Percentiles rank a stretch among this genome's conserved stretches.
These are phyloP conservation scores for Geodia barretti DNA, from an alignment of 37 sponge, comb jelly and placozoan species.

Conservation along the genomic window DNA sequence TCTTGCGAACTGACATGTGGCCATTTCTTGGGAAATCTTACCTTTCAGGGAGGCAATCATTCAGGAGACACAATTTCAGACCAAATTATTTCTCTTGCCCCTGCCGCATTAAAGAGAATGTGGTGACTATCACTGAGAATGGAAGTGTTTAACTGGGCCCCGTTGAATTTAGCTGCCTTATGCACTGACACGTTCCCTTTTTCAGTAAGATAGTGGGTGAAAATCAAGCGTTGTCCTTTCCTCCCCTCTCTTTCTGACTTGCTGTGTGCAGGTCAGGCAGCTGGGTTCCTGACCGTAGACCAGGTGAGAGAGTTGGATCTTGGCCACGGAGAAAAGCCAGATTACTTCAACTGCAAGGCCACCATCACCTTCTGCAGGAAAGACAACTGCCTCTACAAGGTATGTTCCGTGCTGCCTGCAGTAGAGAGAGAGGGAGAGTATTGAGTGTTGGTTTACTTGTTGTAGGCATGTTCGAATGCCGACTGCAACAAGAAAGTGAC, in stretches of 20 bases:
- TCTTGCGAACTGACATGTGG: too few species aligned
- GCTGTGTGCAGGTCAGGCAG: background rate
- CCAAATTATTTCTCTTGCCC: too few species aligned
- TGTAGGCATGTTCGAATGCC: conserved; percentile 72
- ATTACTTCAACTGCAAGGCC: conserved; percentile 68
- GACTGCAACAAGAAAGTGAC: conserved; percentile 94
- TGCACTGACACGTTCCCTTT: too few species aligned
- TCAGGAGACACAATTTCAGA: too few species aligned
- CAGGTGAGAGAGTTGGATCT: conserved; percentile 73
- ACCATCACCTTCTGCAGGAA: conserved; percentile 65
- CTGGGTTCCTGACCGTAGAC: conserved; percentile 22
- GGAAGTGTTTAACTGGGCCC: too few species aligned
- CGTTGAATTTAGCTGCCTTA: too few species aligned
- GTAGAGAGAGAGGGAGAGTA: background rate
- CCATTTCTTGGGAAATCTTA: too few species aligned
- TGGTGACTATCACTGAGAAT: too few species aligned
- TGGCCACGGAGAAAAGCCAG: conserved; percentile 83
- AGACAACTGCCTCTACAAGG: conserved; percentile 85
- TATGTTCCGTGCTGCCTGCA: too few species aligned
- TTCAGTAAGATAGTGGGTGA: background rate
- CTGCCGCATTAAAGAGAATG: too few species aligned
- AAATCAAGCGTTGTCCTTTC: background rate
- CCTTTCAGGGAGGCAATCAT: too few species aligned
- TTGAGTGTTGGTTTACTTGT: background rate
- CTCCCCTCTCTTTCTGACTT: background rate